Base-by-base conservation (phyloP, 1,140 invertebrate species). In the Drosophila azteca region DNA sequence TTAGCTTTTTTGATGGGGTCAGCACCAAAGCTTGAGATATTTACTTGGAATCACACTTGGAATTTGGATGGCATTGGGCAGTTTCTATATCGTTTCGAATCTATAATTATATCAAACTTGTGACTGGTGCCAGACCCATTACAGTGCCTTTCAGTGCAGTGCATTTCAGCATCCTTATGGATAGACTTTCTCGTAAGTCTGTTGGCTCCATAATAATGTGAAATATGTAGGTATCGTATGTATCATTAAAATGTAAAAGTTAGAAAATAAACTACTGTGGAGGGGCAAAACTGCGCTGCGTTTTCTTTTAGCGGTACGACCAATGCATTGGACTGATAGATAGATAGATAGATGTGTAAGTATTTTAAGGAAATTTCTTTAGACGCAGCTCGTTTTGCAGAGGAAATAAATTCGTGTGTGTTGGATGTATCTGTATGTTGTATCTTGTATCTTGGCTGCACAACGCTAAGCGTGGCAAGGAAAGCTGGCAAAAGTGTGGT, bases 401-500 rank as follows among this genome's bases (percentile, higher is more conserved):
- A 51, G 51, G 52, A 58, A 69, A 69, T 58, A 58, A 69, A 69
- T 58, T 61, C 35, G 13, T 61, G 39, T 46, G 55, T 54, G 61
- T 39, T 69, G 29, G 26, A 63, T 61, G 71, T 74, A 52, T 74
- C 52, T 58, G 61, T 61, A 69, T 43, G 43, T 62, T 73, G 70
- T 43, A 61, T 53, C 45, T 70, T 61, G 20, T 48, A 39, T 57
- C 41, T 50, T 24, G 51, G 59, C 65, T 83, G 74, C 71, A 63
- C 80, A 83, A 83, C 79, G 79, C 79, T 79, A 83, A 83, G 79
- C 79, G 79, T 76, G 72, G 72, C 72, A 83, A 77, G 75, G 63
- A 54, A 66, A 82, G 79, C 76, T 74, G 62, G 52, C 72, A 79
- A 58, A 77, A 64, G 67, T 74, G 67, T 69, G 59, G 54, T 60